Percentiles rank a stretch among this genome's conserved stretches.
These are phyloP conservation scores for Drosophila pachea DNA, from an alignment of 1,140 invertebrate genomes.

Conservation along the genomic window DNA sequence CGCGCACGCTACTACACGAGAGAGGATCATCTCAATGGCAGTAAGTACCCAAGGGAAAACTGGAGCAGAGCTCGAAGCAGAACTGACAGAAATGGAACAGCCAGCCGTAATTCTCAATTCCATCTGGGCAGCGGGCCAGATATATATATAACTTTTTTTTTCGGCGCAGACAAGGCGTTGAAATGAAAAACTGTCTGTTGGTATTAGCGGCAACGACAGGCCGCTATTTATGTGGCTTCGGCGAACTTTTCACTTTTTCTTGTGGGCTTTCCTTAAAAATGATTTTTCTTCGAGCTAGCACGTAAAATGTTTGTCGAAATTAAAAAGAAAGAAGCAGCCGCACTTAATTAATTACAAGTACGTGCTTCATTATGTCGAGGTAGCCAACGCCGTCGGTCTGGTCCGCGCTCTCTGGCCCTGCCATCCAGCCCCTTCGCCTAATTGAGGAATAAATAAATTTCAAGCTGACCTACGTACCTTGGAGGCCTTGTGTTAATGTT, in stretches of 20 bases:
- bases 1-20: slow-evolving; percentile 85
- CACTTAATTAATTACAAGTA: slow-evolving; percentile 74
- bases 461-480: slow-evolving; percentile 55
- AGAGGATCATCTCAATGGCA: slow-evolving; percentile 82
- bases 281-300: slow-evolving; percentile 20
- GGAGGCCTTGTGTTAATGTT: slow-evolving; percentile 49
- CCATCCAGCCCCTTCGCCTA: slow-evolving; percentile 20
- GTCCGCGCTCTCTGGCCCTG: too few relatives aligned
- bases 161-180: slow-evolving; percentile 33
- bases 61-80: not conserved
- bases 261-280: not conserved
- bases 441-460: slow-evolving; percentile 74
- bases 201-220: slow-evolving; percentile 32
- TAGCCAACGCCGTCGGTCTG: not conserved
- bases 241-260: not conserved
- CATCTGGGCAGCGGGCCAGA: slow-evolving; percentile 51
- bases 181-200: slow-evolving; percentile 51
- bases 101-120: slow-evolving; percentile 20
- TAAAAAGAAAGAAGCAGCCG: slow-evolving; percentile 59
- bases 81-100: slow-evolving; percentile 5
- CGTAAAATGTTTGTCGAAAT: slow-evolving; percentile 53
- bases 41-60: slow-evolving; percentile 46
- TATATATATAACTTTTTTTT: not conserved
- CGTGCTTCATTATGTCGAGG: slow-evolving; percentile 67
- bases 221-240: slow-evolving; percentile 48